Conservation (phyloP, 2,797 vertebrate genomes). For the Hippoglossus hippoglossus region DNA sequence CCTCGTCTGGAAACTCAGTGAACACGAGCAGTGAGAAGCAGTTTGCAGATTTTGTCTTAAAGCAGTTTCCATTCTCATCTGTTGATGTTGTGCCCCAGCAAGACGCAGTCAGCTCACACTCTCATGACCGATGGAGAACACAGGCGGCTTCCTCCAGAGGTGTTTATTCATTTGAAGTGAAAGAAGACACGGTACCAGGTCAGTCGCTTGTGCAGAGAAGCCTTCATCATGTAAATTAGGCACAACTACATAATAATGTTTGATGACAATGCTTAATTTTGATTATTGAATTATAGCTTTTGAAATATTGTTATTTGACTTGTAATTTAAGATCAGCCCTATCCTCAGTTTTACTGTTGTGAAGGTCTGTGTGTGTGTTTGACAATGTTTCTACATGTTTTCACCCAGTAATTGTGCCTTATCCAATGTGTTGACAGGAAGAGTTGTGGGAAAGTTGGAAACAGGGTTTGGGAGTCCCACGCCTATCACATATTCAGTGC, state of each 20-base stretch:
- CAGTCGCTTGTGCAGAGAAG: constrained; percentile 36
- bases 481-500: constrained; percentile 76
- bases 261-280: neutral
- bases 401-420: neutral
- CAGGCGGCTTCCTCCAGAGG: constrained; percentile 76
- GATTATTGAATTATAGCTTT: neutral
- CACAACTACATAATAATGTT: constrained; percentile 12
- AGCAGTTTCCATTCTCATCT: constrained; percentile 60
- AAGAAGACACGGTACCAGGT: constrained; percentile 85
- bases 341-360: neutral
- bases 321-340: neutral
- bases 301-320: constrained; percentile 3
- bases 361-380: neutral
- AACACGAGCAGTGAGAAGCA: constrained; percentile 49
- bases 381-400: neutral
- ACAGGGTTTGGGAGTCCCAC: constrained; percentile 51
- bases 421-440: constrained; percentile 75
- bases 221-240: constrained; percentile 8
- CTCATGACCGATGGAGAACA: constrained; percentile 68
- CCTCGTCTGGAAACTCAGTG: constrained; percentile 40
- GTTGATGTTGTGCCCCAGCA: constrained; percentile 53
- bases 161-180: constrained; percentile 84
- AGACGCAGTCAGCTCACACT: constrained; percentile 32
- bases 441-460: constrained; percentile 80
- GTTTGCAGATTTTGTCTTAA: constrained; percentile 40